phyloP scores from a whole-genome alignment of 2,797 vertebrate species.

The Sphenodon punctatus region DNA sequence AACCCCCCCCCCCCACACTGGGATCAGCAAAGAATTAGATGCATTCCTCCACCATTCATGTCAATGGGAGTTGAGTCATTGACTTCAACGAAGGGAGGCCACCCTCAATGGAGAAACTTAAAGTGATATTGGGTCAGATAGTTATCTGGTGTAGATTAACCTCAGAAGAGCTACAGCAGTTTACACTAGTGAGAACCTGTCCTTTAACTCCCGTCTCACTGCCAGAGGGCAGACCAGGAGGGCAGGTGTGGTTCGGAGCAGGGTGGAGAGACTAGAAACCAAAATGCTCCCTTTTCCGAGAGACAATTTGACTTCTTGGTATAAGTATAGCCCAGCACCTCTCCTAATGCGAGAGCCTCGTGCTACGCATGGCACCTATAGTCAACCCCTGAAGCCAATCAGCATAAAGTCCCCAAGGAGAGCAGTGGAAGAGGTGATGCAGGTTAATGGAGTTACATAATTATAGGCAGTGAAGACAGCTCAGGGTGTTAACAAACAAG shows the following conservation, averaged over 20 bases:
- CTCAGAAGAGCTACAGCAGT: background rate
- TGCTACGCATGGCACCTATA: rapidly evolving
- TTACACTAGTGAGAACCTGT: background rate
- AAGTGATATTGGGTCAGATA: too few species aligned
- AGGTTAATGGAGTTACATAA: background rate
- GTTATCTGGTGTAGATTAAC: too few species aligned
- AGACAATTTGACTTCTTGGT: background rate
- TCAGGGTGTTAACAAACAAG: too few species aligned
- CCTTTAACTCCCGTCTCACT: background rate
- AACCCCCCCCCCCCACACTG: too few species aligned
- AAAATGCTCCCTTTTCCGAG: background rate
- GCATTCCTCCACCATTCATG: too few species aligned
- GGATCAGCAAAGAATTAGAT: too few species aligned
- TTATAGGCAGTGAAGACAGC: too few species aligned
- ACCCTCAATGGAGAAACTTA: too few species aligned
- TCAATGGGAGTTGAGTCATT: too few species aligned
- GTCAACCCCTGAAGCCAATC: background rate
- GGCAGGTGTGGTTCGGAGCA: too few species aligned
- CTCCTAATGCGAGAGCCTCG: background rate
- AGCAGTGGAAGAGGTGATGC: background rate
- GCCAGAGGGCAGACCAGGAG: too few species aligned
- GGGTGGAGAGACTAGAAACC: background rate
- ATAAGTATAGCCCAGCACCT: background rate
- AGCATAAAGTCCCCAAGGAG: background rate
- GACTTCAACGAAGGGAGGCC: too few species aligned